Percentiles rank a stretch among this genome's conserved stretches.
Evolutionary conservation across 2,888 invertebrate species (phyloP).

Genomic region (Drosophila glabriapex): DNA sequence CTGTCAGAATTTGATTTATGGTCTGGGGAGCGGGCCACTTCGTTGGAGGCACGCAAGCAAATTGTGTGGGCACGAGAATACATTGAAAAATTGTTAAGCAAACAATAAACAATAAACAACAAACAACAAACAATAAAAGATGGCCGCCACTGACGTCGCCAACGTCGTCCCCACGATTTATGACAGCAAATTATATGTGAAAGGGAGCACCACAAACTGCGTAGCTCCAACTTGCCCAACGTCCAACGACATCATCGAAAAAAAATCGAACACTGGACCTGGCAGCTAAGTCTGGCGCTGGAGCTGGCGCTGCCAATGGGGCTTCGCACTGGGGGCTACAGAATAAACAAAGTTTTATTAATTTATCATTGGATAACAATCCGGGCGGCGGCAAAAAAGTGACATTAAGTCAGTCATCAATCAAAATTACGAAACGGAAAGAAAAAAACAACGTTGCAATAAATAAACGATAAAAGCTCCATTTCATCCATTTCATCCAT

Average conservation of each 20-base stretch:
- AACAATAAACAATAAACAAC: slow-evolving; percentile 71
- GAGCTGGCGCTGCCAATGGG: background rate
- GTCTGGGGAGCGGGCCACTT: slow-evolving; percentile 42
- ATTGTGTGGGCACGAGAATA: slow-evolving; percentile 61
- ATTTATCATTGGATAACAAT: slow-evolving; percentile 77
- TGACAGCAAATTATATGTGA: slow-evolving; percentile 72
- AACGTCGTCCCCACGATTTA: slow-evolving; percentile 55
- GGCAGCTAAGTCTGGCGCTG: slow-evolving; percentile 2
- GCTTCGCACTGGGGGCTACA: slow-evolving; percentile 16
- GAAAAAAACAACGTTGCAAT: slow-evolving; percentile 74
- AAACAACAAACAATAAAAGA: slow-evolving; percentile 75
- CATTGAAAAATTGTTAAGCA: slow-evolving; percentile 76
- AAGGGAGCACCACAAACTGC: slow-evolving; percentile 57
- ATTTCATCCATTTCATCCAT: slow-evolving; percentile 48
- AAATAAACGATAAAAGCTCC: slow-evolving; percentile 83
- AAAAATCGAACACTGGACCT: slow-evolving; percentile 26
- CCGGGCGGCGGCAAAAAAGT: slow-evolving; percentile 47
- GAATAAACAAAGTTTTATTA: slow-evolving; percentile 73
- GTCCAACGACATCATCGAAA: slow-evolving; percentile 17
- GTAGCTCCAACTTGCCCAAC: slow-evolving; percentile 57
- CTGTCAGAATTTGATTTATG: slow-evolving; percentile 83
- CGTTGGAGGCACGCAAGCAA: slow-evolving; percentile 69
- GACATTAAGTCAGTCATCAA: slow-evolving; percentile 83
- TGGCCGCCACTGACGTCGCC: slow-evolving; percentile 58
- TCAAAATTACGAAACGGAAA: slow-evolving; percentile 83